phyloP scores from a whole-genome alignment of 2,888 invertebrate species.

The Hylaea fasciaria region DNA sequence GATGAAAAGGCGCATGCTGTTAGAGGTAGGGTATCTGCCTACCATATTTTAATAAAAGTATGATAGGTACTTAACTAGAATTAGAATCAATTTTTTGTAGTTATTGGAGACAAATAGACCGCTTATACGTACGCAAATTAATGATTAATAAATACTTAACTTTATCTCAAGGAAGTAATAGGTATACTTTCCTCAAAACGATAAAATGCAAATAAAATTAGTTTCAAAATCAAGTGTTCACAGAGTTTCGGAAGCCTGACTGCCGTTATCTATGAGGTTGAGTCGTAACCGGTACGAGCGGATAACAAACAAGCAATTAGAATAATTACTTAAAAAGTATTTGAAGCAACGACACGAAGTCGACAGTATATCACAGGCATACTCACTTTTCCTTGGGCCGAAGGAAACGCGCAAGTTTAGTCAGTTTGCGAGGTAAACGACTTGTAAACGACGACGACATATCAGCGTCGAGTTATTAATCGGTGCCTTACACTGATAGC shows the following conservation, averaged over 20 bases:
- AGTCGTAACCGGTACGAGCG: conserved; percentile 62
- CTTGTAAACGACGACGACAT: conserved; percentile 76
- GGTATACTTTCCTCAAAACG: conserved; percentile 28
- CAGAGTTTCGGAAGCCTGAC: conserved; percentile 49
- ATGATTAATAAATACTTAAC: no score
- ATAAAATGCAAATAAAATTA: conserved; percentile 37
- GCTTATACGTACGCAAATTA: no score
- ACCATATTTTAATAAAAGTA: background rate
- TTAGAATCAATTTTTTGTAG: background rate
- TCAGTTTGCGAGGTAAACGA: conserved; percentile 76
- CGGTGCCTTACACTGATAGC: conserved; percentile 80
- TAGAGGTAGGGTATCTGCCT: background rate
- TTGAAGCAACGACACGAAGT: conserved; percentile 58
- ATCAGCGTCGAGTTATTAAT: conserved; percentile 79
- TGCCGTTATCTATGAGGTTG: conserved; percentile 65
- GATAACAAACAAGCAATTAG: conserved; percentile 72
- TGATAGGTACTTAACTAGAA: background rate
- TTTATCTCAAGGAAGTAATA: no score
- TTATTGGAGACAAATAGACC: no score
- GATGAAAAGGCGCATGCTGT: background rate
- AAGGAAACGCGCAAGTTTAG: conserved; percentile 58
- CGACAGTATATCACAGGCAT: conserved; percentile 18
- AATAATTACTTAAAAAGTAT: conserved; percentile 66
- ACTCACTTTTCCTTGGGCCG: conserved; percentile 61
- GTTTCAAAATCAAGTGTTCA: conserved; percentile 58